Base-by-base conservation (phyloP, 2,888 invertebrate species). In the Scaptomyza parva region DNA sequence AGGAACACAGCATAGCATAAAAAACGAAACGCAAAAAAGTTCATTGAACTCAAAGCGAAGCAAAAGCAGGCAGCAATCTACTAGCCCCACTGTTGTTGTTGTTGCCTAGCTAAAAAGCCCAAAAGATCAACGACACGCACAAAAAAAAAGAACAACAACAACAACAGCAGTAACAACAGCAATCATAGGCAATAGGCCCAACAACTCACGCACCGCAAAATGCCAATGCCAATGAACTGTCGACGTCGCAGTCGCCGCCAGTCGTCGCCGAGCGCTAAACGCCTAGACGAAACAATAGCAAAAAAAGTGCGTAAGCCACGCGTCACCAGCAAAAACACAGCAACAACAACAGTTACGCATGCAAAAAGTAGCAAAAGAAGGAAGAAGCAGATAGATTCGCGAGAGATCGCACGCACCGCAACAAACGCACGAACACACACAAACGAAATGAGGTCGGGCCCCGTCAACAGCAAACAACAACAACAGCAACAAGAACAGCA, bases 121-220 rank as follows among this genome's bases (percentile, higher is more conserved):
- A 47, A 75, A 70, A 84, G 87, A 87, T 88, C 88, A 86, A 86
- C 86, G 87, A 88, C 87, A 88, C 86, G 84, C 86, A 86, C 80
- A 71, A n/a, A n/a, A n/a, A n/a, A n/a, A n/a, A n/a, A n/a, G n/a
- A n/a, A 61, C 45, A 66, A 58, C 58, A 64, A 53, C 37, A 59
- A 45, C 35, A 57, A 24, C 35, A 60, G 57, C 44, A 65, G 39
- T 20, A 37, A 18, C 26, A 20, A 18, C 20, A 43, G 61, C 37
- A 66, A 51, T 50, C 58, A 54, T 39, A 62, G 45, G 37, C 69
- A 74, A 74, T 70, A 62, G 55, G 60, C 62, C 26, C 68, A 63
- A 62, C 37, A 63, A 60, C 64, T 61, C 72, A 79, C 80, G 80
- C 78, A 80, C 77, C 60, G 3, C 8, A 71, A 64, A 28, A 9